Base-by-base conservation (phyloP, 2,797 vertebrate species). In the Chaunax sp. region DNA sequence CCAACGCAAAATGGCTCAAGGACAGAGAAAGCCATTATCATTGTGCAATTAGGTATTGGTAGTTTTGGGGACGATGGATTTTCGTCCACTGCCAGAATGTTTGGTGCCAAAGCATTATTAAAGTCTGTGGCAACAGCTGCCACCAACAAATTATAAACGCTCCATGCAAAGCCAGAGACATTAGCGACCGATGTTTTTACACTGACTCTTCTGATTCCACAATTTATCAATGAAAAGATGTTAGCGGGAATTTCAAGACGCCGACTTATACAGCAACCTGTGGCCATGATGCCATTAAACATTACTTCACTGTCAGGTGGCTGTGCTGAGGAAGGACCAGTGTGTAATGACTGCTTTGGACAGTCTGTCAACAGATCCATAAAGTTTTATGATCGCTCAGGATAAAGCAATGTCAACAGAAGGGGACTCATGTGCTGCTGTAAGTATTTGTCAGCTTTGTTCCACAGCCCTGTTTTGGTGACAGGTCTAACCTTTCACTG, bases 351-450 rank as follows among this genome's bases (percentile, higher is more conserved):
- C 85, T 75, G 81, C 68, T 72, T 62, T 3, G 54, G 67, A 84
- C 84, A 80, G 86, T 84, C 82, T 44, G 72, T 90, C 92, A 90
- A 82, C 88, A 82, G 88, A 92, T 93, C 90, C 82, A 93, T 93
- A 92, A 91, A 91, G 90, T 81, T 77, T 89, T 93, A 90, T 92
- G 88, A 87, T 84, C 71, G 83, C 69, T 73, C 59, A 62, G 84
- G 86, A 86, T 90, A 87, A 81, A 88, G 79, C 57, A 47, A 23
- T 25, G 63, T 69, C 52, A 22, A 81, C 69, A 78, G 85, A 67
- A 66, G 71, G 72, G 58, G 80, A 81, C 75, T 64, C 76, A 86
- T 73, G 75, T 78, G 75, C 41, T 64, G 65, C 69, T 75, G 71
- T 82, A 85, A 59, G 66, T 83, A 81, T 46, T 22, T 55, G 75